phyloP scores from a whole-genome alignment of 2,888 invertebrate species.

The Orchesellides sinensis region DNA sequence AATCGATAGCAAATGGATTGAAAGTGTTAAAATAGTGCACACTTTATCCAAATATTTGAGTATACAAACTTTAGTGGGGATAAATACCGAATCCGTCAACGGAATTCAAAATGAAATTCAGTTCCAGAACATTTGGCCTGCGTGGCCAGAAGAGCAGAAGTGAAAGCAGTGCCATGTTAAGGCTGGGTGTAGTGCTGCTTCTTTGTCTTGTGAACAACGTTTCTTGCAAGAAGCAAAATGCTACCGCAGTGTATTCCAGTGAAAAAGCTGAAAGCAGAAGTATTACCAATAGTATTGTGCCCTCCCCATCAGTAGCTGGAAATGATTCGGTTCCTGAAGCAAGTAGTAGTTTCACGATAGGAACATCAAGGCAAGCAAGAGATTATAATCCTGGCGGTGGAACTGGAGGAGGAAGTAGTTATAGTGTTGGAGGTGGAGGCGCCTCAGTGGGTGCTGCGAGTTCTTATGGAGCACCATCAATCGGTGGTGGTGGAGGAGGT shows the following conservation, averaged over 20 bases:
- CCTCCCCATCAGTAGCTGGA: not conserved
- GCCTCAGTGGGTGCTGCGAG: slow-evolving; percentile 24
- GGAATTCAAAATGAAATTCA: slow-evolving; percentile 23
- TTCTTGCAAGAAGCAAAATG: slow-evolving; percentile 55
- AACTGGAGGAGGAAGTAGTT: slow-evolving; percentile 42
- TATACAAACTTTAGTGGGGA: not conserved
- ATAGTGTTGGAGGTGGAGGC: slow-evolving; percentile 47
- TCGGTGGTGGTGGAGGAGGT: slow-evolving; percentile 59
- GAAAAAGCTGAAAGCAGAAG: not conserved
- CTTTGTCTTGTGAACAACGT: slow-evolving; percentile 26
- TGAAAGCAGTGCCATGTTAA: slow-evolving; percentile 43
- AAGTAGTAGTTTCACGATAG: slow-evolving; percentile 14
- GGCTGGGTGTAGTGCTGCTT: not conserved
- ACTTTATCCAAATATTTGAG: slow-evolving; percentile 14
- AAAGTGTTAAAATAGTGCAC: not conserved
- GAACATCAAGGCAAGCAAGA: slow-evolving; percentile 67
- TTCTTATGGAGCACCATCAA: slow-evolving; percentile 55
- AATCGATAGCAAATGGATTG: slow-evolving; percentile 3
- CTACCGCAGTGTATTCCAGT: slow-evolving; percentile 22
- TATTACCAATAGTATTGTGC: not conserved
- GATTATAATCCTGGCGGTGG: slow-evolving; percentile 68
- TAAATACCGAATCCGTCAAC: not conserved
- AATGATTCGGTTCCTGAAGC: slow-evolving; percentile 43
- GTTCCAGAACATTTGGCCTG: slow-evolving; percentile 37
- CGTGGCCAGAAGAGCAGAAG: slow-evolving; percentile 3